Conservation (phyloP, 2,888 invertebrate species). For the Hyalella azteca region DNA sequence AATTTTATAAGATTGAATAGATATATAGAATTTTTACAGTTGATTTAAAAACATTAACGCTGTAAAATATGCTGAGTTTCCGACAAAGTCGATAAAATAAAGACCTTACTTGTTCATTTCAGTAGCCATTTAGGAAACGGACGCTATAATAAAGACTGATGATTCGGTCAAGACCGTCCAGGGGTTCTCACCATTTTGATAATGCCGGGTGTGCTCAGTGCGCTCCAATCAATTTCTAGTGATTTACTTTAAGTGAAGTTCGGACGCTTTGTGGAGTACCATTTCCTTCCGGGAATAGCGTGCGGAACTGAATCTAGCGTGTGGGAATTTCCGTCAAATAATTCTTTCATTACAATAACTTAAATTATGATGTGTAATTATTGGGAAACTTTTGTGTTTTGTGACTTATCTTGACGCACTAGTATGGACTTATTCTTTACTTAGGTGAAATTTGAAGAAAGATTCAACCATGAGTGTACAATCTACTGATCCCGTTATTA, state of each 20-base stretch:
- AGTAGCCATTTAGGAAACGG: neutral
- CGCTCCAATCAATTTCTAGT: constrained; percentile 24
- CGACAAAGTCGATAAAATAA: neutral
- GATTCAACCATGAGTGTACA: no score
- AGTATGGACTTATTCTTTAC: no score
- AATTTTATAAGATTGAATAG: no score
- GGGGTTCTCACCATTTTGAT: constrained; percentile 30
- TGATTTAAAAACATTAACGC: no score
- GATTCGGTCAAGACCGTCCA: constrained; percentile 20
- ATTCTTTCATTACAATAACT: no score
- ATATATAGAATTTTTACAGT: no score
- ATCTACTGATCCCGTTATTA: no score
- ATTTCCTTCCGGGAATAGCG: neutral
- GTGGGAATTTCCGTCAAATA: neutral
- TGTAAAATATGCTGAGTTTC: no score
- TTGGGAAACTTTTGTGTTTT: no score
- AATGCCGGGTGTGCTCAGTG: constrained; percentile 8
- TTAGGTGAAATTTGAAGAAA: no score
- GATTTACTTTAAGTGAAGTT: constrained; percentile 24
- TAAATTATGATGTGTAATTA: no score
- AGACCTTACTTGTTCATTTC: constrained; percentile 16
- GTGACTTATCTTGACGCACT: no score
- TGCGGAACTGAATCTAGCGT: neutral
- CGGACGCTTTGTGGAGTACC: neutral
- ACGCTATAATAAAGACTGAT: constrained; percentile 30